A percentile compares a stretch with the other conserved stretches of the same genome.
Evolutionary conservation across 2,797 vertebrate genomes (phyloP).

Genomic region (Ataeniobius toweri): DNA sequence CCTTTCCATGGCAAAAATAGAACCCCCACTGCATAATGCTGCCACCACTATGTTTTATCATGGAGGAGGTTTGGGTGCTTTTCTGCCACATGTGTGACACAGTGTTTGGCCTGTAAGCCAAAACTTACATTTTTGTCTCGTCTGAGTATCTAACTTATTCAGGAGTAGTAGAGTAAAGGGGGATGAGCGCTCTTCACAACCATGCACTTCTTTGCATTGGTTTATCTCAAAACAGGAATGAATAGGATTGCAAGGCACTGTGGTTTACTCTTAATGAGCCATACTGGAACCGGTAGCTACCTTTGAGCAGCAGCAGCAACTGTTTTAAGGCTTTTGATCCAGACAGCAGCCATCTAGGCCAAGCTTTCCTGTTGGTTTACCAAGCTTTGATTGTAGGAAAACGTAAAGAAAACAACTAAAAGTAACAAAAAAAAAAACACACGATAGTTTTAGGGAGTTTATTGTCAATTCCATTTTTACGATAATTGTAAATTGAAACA

Average conservation of each 20-base stretch:
- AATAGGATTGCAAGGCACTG: not conserved
- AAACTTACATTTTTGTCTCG: not conserved
- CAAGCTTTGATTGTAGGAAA: not conserved
- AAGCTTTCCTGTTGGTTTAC: not conserved
- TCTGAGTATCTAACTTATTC: not conserved
- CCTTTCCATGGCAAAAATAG: not conserved
- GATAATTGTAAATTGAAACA: not conserved
- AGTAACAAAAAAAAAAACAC: not conserved
- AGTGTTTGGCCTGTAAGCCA: not conserved
- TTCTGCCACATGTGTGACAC: not conserved
- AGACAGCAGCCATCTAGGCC: not conserved
- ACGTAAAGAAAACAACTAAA: not conserved
- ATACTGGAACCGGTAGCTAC: not conserved
- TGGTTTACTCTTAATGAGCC: not conserved
- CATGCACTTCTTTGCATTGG: not conserved
- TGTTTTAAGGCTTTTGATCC: not conserved
- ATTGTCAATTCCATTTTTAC: not conserved
- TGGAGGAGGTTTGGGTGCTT: not conserved
- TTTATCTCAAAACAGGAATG: not conserved
- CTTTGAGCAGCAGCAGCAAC: not conserved
- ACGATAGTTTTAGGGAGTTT: not conserved
- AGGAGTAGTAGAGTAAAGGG: not conserved
- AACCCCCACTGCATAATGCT: not conserved
- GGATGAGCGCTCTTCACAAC: not conserved
- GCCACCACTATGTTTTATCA: not conserved